Conservation (phyloP, 2,888 invertebrate genomes). For the Monochamus alternatus region DNA sequence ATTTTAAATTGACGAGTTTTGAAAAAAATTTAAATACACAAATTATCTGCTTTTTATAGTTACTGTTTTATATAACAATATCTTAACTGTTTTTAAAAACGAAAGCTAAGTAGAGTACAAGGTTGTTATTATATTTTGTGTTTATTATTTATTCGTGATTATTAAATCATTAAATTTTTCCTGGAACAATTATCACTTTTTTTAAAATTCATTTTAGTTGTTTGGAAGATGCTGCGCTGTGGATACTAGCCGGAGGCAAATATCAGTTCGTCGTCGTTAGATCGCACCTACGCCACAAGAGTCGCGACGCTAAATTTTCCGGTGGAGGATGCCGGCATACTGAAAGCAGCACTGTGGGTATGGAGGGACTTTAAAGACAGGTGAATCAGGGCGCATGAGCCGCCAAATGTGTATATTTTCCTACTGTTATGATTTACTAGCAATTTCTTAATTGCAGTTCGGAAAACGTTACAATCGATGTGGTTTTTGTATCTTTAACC, state of each 20-base stretch:
- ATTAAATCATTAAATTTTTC: background rate
- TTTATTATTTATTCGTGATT: background rate
- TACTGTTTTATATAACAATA: too few species aligned
- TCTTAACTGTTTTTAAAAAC: too few species aligned
- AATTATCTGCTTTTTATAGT: too few species aligned
- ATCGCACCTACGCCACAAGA: background rate
- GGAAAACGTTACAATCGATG: conserved; percentile 34
- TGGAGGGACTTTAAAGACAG: conserved; percentile 27
- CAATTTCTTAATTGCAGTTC: conserved; percentile 38
- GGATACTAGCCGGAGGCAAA: background rate
- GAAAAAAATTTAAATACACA: too few species aligned
- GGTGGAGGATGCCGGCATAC: conserved; percentile 30
- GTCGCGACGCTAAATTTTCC: conserved; percentile 30
- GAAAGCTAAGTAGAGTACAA: too few species aligned
- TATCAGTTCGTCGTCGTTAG: background rate
- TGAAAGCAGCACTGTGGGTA: conserved; percentile 30
- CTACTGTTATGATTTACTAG: conserved; percentile 38
- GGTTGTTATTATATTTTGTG: too few species aligned
- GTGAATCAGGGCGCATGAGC: conserved; percentile 22
- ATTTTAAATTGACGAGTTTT: too few species aligned
- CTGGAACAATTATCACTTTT: background rate
- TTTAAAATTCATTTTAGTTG: conserved; percentile 1
- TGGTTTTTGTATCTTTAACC: conserved; percentile 29
- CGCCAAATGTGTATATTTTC: conserved; percentile 34
- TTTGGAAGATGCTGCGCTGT: background rate